A percentile compares a stretch with the other conserved stretches of the same genome.
Conservation (phyloP, 92 coral and sea anemone genomes). For the Meandrina meandrites region DNA sequence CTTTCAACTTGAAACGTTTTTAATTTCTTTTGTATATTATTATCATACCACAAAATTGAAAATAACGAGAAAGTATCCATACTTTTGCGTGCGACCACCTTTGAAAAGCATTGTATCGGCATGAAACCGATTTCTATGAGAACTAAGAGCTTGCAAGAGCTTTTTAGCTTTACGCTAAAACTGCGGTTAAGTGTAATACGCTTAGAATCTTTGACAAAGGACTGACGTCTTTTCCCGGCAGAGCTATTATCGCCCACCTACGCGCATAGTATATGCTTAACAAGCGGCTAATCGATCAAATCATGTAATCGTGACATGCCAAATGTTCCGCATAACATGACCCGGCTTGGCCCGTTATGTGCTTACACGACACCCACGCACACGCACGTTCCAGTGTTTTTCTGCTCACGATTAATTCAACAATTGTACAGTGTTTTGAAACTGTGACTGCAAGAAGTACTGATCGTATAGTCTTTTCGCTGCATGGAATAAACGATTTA, state of each 20-base stretch:
- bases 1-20: not conserved
- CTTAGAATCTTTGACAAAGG: not conserved
- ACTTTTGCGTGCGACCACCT: not conserved
- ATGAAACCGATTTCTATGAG: too few relatives aligned
- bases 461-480: not conserved
- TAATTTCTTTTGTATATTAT: not conserved
- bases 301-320: conserved; percentile 20
- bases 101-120: not conserved
- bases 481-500: too few relatives aligned
- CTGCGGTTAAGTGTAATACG: not conserved
- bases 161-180: too few relatives aligned
- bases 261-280: not conserved
- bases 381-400: conserved; percentile 5
- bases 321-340: not conserved
- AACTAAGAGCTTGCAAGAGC: not conserved
- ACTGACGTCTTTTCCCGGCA: not conserved
- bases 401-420: not conserved
- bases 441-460: not conserved
- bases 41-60: not conserved
- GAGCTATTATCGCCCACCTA: not conserved
- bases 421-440: not conserved
- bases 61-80: not conserved
- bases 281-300: not conserved
- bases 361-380: not conserved
- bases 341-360: conserved; percentile 12